phyloP scores from a whole-genome alignment of 1,140 invertebrate genomes.

The Tetramorium alpestre region DNA sequence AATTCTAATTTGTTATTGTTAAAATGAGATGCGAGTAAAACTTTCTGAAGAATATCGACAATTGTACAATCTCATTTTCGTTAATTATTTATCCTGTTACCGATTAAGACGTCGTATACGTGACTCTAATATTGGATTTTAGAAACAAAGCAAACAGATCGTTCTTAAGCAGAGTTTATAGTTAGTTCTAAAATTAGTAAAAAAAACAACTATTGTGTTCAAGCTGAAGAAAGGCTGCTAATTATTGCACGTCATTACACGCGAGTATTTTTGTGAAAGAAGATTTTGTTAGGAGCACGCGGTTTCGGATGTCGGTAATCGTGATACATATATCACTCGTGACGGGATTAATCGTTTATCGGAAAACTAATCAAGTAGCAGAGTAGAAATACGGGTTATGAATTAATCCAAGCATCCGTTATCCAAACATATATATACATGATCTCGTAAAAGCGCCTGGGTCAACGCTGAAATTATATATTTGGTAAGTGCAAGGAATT shows the following conservation, averaged over 20 bases:
- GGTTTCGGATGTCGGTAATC: conserved; percentile 6
- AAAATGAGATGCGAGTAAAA: not conserved
- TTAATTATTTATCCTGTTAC: no score
- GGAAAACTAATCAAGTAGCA: conserved; percentile 51
- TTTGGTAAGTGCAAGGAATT: conserved; percentile 39
- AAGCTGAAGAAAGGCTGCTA: not conserved
- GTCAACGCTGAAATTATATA: conserved; percentile 53
- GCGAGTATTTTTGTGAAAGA: not conserved
- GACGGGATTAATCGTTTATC: conserved; percentile 56
- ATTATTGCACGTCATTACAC: not conserved
- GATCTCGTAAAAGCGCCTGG: conserved; percentile 7
- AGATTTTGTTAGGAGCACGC: conserved; percentile 9
- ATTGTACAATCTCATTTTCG: not conserved
- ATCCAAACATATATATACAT: conserved; percentile 46
- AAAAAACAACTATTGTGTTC: not conserved
- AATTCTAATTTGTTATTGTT: not conserved
- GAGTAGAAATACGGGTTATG: conserved; percentile 30
- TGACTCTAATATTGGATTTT: not conserved
- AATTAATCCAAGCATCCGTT: conserved; percentile 59
- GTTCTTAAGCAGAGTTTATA: not conserved
- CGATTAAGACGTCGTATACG: no score
- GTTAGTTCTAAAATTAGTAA: not conserved
- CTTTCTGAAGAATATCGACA: not conserved
- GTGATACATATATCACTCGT: conserved; percentile 30
- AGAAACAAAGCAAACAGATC: no score